A percentile compares a stretch with the other conserved stretches of the same genome.
Evolutionary conservation across 1,140 invertebrate genomes (phyloP).

Genomic region (Dendroctonus valens): DNA sequence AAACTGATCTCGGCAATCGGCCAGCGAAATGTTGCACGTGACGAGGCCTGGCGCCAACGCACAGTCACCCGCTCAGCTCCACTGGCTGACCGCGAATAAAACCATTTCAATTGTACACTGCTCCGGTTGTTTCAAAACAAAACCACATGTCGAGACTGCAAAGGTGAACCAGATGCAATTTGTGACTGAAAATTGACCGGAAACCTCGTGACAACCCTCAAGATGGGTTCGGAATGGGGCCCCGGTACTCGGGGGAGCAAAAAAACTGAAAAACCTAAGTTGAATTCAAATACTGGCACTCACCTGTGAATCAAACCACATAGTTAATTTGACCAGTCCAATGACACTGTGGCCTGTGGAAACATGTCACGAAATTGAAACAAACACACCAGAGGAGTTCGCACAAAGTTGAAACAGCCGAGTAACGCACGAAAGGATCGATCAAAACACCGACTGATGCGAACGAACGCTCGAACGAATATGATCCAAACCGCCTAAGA

Average conservation of each 20-base stretch:
- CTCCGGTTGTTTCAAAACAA: constrained; percentile 52
- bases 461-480: constrained; percentile 39
- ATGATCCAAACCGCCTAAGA: constrained; percentile 36
- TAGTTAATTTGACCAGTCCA: constrained; percentile 47
- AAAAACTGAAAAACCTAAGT: no score
- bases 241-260: no score
- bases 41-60: no score
- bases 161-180: constrained; percentile 46
- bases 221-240: no score
- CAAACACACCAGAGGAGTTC: constrained; percentile 43
- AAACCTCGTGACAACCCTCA: constrained; percentile 14
- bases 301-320: constrained; percentile 53
- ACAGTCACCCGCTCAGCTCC: neutral
- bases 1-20: no score
- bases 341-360: constrained; percentile 48
- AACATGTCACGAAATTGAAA: constrained; percentile 46
- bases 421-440: constrained; percentile 32
- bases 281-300: constrained; percentile 17
- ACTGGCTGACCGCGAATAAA: constrained; percentile 47
- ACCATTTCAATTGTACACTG: constrained; percentile 50
- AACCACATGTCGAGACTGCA: constrained; percentile 51
- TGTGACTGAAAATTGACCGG: constrained; percentile 41
- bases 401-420: neutral
- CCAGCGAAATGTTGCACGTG: no score
- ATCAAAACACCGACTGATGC: constrained; percentile 22